Conservation (phyloP, 2,797 vertebrate species). For the Nasua narica region DNA sequence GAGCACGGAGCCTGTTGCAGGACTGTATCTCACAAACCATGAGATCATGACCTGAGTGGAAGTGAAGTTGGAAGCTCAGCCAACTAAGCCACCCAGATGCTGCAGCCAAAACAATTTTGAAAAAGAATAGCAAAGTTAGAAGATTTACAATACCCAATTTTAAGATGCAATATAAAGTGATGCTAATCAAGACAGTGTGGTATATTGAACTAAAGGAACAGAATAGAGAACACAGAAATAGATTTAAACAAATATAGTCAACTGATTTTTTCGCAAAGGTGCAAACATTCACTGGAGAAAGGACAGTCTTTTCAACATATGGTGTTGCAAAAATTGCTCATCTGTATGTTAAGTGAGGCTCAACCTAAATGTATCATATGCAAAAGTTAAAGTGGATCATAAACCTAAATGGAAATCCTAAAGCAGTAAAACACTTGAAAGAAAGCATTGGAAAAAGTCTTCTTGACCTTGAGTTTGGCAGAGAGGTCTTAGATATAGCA, state of each 20-base stretch:
- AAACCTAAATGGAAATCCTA: background rate
- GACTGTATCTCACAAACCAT: background rate
- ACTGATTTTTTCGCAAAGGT: background rate
- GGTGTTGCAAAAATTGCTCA: background rate
- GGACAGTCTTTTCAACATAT: background rate
- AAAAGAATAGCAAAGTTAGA: background rate
- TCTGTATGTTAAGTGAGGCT: background rate
- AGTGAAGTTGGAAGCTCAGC: too few species aligned
- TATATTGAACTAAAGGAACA: background rate
- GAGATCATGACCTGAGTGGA: background rate
- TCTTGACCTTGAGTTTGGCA: background rate
- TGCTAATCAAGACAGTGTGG: background rate
- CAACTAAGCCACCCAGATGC: too few species aligned
- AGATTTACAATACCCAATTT: background rate
- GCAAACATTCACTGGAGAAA: background rate
- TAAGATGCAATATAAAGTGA: background rate
- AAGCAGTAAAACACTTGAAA: background rate
- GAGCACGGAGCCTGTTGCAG: background rate
- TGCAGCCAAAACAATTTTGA: background rate
- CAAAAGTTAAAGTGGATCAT: background rate
- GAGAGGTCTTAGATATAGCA: background rate
- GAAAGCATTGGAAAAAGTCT: background rate
- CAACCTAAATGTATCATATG: background rate
- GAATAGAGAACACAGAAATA: background rate
- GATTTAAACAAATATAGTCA: background rate